Conservation (phyloP, 2,113 vertebrate species). For the Nyctibius bracteatus region DNA sequence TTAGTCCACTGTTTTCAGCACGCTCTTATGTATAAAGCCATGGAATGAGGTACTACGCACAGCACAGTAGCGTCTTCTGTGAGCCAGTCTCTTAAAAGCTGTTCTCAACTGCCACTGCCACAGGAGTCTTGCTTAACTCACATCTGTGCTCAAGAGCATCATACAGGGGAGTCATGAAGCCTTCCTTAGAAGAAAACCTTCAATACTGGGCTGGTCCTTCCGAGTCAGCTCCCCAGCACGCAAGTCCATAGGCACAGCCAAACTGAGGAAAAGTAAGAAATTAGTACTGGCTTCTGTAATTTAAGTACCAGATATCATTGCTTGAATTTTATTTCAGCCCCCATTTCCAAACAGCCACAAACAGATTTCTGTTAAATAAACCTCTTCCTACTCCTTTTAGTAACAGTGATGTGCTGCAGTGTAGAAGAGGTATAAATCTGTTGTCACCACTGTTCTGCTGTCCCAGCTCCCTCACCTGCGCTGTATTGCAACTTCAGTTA, state of each 20-base stretch:
- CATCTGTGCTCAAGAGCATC: not conserved
- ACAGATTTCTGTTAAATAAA: not conserved
- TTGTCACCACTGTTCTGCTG: not conserved
- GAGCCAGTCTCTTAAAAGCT: not conserved
- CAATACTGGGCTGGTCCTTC: not conserved
- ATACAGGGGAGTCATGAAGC: not conserved
- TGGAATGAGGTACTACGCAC: not conserved
- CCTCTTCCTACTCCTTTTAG: not conserved
- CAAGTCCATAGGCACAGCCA: not conserved
- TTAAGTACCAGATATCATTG: not conserved
- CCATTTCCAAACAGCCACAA: not conserved
- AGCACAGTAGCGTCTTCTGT: not conserved
- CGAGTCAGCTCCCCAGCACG: rapidly evolving
- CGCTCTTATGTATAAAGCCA: not conserved
- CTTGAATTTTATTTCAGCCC: not conserved
- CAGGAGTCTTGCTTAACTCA: not conserved
- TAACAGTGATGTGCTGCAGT: not conserved
- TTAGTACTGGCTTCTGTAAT: not conserved
- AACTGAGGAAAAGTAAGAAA: not conserved
- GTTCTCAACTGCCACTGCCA: not conserved
- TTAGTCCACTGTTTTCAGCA: not conserved
- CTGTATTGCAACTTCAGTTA: not conserved
- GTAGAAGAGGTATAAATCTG: not conserved
- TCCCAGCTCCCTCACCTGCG: not conserved
- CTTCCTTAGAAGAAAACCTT: not conserved